Evolutionary conservation across 2,113 vertebrate genomes (phyloP).

Genomic region (Mustela nigripes): DNA sequence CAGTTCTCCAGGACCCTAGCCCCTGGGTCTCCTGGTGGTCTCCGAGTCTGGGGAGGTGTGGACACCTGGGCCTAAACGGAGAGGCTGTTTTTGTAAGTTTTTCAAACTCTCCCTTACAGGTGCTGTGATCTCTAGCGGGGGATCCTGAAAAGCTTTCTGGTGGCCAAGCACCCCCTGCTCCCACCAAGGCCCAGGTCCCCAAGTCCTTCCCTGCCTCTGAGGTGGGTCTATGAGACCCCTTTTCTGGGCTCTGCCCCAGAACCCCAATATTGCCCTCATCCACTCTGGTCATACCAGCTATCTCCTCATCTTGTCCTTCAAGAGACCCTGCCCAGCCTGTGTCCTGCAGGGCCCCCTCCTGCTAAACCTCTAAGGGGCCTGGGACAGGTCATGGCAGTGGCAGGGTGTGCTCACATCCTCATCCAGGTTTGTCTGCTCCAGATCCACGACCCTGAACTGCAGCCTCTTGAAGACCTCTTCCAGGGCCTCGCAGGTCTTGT

Average conservation of each 20-base stretch:
- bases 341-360: neutral
- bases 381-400: rapidly evolving
- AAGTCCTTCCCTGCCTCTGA: neutral
- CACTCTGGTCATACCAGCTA: neutral
- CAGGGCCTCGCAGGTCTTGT: constrained; percentile 95
- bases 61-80: too few species aligned
- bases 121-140: rapidly evolving
- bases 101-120: neutral
- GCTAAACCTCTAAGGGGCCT: neutral
- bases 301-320: neutral
- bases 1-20: neutral
- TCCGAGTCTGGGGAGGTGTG: neutral
- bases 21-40: neutral
- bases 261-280: neutral
- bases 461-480: constrained; percentile 97
- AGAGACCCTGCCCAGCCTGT: neutral
- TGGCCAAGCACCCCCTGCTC: neutral
- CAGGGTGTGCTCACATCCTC: constrained; percentile 92
- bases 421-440: constrained; percentile 96
- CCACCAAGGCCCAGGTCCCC: neutral
- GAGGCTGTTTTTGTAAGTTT: neutral
- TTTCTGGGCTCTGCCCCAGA: neutral
- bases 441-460: constrained; percentile 95
- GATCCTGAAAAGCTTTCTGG: neutral
- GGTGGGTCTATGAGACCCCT: neutral